Base-by-base conservation (phyloP, 2,113 vertebrate genomes). In the Pimephales promelas region DNA sequence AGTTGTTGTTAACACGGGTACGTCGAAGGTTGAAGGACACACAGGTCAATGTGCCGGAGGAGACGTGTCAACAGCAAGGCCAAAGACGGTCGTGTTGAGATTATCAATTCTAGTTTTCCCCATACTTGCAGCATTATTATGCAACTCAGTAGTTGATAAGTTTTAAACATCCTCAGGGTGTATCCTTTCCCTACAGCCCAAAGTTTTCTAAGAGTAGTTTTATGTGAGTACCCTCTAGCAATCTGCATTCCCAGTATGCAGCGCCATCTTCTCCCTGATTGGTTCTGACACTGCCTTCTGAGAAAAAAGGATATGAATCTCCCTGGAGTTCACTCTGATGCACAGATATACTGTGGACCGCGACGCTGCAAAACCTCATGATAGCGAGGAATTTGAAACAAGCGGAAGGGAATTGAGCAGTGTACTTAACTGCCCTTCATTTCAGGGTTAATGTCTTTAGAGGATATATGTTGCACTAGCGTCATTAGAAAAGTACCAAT, bases 161-260 rank as follows among this genome's bases (percentile, higher is more conserved):
- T 81, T 81, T 81, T n/a, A 70, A 40, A 81, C 79, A 70, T 71
- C 84, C 56, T 13, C 54, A 82, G 86, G 76, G 64, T 83, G 49
- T 74, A 52, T 75, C 36, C 73, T 54, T 57, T 86, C 85, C 78
- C 66, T 22, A 31, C 20, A 83, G 77, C 77, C 77, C 22, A 61
- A 57, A 70, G 49, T 68, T 81, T 84, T 86, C 71, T 76, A 40
- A 81, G 61, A 81, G 78, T 62, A 81, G 78, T 16, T 81, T 81
- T 36, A 36, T 70, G 62, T 24, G 64, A 71, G 72, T 75, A 75
- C 78, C 86, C 86, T 86, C 85, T 40, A 71, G 82, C 77, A 11
- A 70, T 76, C 56, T 79, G 61, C 14, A 59, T 74, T 81, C 52
- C 82, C 61, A 16, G 4, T 75, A 49, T 28, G 47, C 56, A 57